These are phyloP conservation scores for Actinemys pallida DNA, from an alignment of 2,113 vertebrate species.

Conservation along the genomic window DNA sequence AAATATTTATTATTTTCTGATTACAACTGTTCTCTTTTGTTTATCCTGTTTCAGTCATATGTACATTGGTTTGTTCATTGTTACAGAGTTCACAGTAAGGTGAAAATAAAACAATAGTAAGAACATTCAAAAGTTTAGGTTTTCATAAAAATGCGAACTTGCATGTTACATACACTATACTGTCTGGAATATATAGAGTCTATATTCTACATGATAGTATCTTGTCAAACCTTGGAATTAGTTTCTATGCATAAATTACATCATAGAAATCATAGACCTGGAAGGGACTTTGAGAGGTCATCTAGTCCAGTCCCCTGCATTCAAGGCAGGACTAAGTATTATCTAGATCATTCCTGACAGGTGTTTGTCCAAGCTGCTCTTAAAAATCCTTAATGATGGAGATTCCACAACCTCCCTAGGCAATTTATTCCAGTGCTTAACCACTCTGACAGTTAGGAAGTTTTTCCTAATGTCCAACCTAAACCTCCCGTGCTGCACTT, in stretches of 20 bases:
- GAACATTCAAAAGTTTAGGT: neutral
- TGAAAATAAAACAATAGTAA: neutral
- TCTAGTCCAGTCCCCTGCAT: no score
- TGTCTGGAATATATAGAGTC: neutral
- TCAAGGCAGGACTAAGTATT: no score
- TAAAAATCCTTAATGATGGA: no score
- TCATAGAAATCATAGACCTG: no score
- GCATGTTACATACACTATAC: neutral
- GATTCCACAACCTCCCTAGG: no score
- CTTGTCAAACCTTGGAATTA: neutral
- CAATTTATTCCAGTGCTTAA: no score
- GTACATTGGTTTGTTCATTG: neutral
- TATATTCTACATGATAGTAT: neutral
- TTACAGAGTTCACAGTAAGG: neutral
- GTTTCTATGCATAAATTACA: neutral
- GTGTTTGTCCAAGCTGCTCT: no score
- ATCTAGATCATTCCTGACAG: no score
- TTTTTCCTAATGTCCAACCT: no score
- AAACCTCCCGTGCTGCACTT: no score
- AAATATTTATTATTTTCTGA: constrained; percentile 49
- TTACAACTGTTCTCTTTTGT: neutral
- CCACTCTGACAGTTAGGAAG: no score
- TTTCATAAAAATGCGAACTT: neutral
- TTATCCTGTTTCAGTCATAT: neutral
- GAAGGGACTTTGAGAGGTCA: no score